Conservation (phyloP, 2,113 vertebrate genomes). For the Miniopterus natalensis region DNA sequence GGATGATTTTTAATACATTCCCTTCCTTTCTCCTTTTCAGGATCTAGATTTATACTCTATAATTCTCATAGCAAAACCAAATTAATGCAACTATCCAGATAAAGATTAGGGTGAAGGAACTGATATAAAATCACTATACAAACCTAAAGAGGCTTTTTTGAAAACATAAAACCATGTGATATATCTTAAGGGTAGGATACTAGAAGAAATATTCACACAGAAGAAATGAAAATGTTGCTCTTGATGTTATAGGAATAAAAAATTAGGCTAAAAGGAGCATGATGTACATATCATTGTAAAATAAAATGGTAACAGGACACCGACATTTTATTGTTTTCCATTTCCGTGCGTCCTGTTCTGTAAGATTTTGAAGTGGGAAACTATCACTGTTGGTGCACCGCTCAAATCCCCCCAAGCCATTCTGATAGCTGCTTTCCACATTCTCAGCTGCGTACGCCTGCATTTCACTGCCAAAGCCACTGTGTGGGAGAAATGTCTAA, state of each 20-base stretch:
- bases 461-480: not conserved
- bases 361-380: not conserved
- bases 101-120: slow-evolving; percentile 14
- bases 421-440: not conserved
- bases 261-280: not conserved
- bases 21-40: not conserved
- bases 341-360: not conserved
- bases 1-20: not conserved
- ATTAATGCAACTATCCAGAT: not conserved
- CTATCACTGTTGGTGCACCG: not conserved
- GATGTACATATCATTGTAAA: not conserved
- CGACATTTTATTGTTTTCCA: not conserved
- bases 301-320: not conserved
- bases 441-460: not conserved
- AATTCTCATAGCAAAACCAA: slow-evolving; percentile 38
- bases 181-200: not conserved
- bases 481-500: not conserved
- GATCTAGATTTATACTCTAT: not conserved
- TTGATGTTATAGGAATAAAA: not conserved
- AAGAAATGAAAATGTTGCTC: slow-evolving; percentile 13
- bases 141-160: not conserved
- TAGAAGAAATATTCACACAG: not conserved
- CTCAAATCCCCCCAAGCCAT: not conserved
- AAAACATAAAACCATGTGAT: not conserved
- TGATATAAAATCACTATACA: slow-evolving; percentile 18